These are phyloP conservation scores for Hylaeus volcanicus DNA, from an alignment of 1,140 invertebrate species.

Conservation along the genomic window DNA sequence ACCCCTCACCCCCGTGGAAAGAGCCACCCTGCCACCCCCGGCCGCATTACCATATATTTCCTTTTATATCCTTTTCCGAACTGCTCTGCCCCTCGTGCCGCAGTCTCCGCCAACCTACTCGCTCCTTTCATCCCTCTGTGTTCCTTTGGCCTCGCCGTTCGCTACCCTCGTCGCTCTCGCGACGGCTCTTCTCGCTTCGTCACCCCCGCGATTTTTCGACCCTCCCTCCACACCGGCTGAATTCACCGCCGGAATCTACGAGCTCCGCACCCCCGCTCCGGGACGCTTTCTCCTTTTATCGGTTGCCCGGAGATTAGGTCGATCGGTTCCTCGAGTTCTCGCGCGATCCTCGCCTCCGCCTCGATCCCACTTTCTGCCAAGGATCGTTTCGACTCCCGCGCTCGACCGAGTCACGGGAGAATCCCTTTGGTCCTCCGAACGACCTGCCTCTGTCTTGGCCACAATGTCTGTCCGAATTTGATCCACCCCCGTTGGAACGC, in stretches of 20 bases:
- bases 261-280: background rate
- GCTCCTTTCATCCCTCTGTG: background rate
- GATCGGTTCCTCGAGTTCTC: slow-evolving; percentile 18
- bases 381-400: background rate
- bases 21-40: slow-evolving; percentile 62
- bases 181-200: slow-evolving; percentile 43
- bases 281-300: slow-evolving; percentile 28
- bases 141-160: slow-evolving; percentile 23
- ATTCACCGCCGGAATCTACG: slow-evolving; percentile 26
- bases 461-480: background rate
- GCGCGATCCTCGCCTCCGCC: background rate
- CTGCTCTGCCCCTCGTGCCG: slow-evolving; percentile 37
- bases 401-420: background rate
- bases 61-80: slow-evolving; percentile 72
- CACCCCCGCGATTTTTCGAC: slow-evolving; percentile 30
- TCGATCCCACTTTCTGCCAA: background rate
- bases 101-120: slow-evolving; percentile 39
- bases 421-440: no score
- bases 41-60: slow-evolving; percentile 79
- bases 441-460: no score
- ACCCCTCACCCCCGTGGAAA: slow-evolving; percentile 38
- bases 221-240: background rate
- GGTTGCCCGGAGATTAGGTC: slow-evolving; percentile 29
- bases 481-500: no score
- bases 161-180: background rate